phyloP scores from a whole-genome alignment of 1,140 invertebrate genomes.

The Pogonomyrmex californicus region DNA sequence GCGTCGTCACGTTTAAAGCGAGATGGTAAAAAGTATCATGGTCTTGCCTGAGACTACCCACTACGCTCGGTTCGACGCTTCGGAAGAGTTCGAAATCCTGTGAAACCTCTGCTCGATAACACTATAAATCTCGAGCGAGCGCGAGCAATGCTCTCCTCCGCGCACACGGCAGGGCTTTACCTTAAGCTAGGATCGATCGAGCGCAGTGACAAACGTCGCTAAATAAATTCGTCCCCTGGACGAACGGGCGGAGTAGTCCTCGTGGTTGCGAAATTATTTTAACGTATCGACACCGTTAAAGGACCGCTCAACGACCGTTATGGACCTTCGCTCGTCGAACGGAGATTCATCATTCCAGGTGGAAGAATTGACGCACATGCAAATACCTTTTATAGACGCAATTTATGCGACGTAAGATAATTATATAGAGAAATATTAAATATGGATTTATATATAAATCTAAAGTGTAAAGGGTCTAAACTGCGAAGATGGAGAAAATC shows the following conservation, averaged over 20 bases:
- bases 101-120: conserved; percentile 75
- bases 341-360: neutral
- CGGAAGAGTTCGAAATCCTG: conserved; percentile 64
- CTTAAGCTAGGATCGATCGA: conserved; percentile 73
- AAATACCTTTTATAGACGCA: neutral
- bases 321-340: neutral
- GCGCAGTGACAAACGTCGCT: conserved; percentile 72
- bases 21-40: conserved; percentile 70
- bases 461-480: neutral
- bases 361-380: neutral
- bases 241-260: neutral
- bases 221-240: conserved; percentile 71
- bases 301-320: neutral
- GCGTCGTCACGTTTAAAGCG: conserved; percentile 61
- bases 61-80: conserved; percentile 37
- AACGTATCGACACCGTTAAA: conserved; percentile 41
- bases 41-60: conserved; percentile 33
- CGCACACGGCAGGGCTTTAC: conserved; percentile 56
- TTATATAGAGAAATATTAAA: neutral
- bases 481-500: neutral
- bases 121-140: conserved; percentile 70
- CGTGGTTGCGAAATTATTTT: conserved; percentile 61
- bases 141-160: conserved; percentile 49
- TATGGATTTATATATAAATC: neutral
- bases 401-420: neutral